Base-by-base conservation (phyloP, 2,888 invertebrate species). In the Pyrgus malvae region DNA sequence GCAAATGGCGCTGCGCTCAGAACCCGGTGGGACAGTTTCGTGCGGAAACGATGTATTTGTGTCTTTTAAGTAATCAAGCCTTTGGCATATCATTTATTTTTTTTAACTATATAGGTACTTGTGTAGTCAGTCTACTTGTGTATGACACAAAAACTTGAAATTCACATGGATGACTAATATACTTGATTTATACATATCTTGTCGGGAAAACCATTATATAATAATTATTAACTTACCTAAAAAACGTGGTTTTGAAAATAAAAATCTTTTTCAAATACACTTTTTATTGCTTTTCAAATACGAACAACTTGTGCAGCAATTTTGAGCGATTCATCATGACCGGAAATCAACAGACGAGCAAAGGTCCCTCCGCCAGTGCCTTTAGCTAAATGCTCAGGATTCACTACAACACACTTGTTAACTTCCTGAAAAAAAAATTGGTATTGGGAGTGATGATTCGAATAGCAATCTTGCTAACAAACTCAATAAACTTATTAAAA, bases 371-470 rank as follows among this genome's bases (percentile, higher is more conserved):
- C 95, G 19, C 91, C 92, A 8, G 90, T 81, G 23, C 94, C 95
- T 77, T 96, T 97, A 0, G 94, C 91, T 49, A 98, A 76, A 56
- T 94, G 93, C 65, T 97, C 97, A 0, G 98, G 97, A 88, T 98
- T 98, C 14, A 98, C 88, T 8, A 96, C 94, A 23, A 97, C 86
- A 66, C 95, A 95, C 1, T 94, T 95, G 66, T 94, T 92, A 14
- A 97, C 92, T 64, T 94, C 92, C 95, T 97, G 90, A 9, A 92
- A 31, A 25, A 17, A 50, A 9, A 35, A 35, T 16, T 35, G 16
- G 7, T 35, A 9, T 7, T 31, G 5, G 3, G n/a, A n/a, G n/a
- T n/a, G n/a, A n/a, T n/a, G n/a, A n/a, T n/a, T n/a, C n/a, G n/a
- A n/a, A n/a, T n/a, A n/a, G n/a, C n/a, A n/a, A n/a, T n/a, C n/a